phyloP scores from a whole-genome alignment of 1,140 invertebrate species.

The Telenomus remus region DNA sequence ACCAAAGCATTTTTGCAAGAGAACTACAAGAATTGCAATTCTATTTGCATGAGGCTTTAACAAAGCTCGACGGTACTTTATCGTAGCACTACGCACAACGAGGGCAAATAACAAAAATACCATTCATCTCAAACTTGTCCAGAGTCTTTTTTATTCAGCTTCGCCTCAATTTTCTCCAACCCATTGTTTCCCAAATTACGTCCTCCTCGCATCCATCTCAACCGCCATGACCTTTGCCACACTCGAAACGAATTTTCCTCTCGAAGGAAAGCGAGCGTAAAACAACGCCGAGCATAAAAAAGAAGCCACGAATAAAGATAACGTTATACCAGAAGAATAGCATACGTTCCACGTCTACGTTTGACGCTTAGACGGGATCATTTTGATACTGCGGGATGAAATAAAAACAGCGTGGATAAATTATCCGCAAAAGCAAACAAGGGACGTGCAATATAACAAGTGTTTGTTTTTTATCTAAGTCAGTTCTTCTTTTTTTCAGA shows the following conservation, averaged over 20 bases:
- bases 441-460: neutral
- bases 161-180: constrained; percentile 57
- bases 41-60: constrained; percentile 50
- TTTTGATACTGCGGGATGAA: constrained; percentile 51
- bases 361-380: constrained; percentile 48
- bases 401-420: constrained; percentile 49
- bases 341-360: constrained; percentile 36
- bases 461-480: neutral
- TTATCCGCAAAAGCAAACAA: constrained; percentile 32
- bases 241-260: constrained; percentile 51
- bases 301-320: constrained; percentile 53
- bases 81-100: constrained; percentile 32
- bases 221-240: constrained; percentile 58
- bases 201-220: constrained; percentile 55
- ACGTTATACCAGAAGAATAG: constrained; percentile 25
- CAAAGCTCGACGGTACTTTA: constrained; percentile 51
- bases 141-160: constrained; percentile 50
- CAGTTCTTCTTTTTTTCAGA: neutral
- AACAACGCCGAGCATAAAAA: constrained; percentile 44
- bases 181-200: constrained; percentile 59
- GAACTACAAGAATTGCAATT: constrained; percentile 51
- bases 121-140: constrained; percentile 58
- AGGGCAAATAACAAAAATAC: constrained; percentile 52
- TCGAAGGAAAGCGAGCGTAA: constrained; percentile 54
- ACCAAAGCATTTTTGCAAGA: constrained; percentile 40